Percentiles rank a stretch among this genome's conserved stretches.
phyloP scores from a whole-genome alignment of 2,797 vertebrate species.

The Halcyon badia region DNA sequence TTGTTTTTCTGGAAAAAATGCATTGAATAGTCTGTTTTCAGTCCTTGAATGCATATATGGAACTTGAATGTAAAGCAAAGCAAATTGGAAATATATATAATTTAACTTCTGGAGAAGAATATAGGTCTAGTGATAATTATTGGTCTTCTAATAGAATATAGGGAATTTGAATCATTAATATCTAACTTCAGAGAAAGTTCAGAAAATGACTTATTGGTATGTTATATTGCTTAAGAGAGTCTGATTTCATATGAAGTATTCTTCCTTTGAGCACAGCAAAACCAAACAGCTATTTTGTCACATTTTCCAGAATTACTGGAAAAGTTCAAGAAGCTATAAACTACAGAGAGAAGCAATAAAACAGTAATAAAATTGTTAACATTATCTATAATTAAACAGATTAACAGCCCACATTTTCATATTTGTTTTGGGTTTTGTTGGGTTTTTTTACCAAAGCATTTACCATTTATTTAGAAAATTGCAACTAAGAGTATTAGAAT shows the following conservation, averaged over 20 bases:
- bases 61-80: neutral
- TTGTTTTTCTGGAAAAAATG: neutral
- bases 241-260: neutral
- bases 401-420: neutral
- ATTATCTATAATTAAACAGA: slow-evolving; percentile 39
- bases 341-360: neutral
- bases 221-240: neutral
- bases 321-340: slow-evolving; percentile 19
- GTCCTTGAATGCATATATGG: neutral
- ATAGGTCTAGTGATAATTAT: neutral
- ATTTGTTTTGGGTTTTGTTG: neutral
- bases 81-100: neutral
- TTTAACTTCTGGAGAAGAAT: neutral
- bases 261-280: neutral
- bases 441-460: neutral
- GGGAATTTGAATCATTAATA: neutral
- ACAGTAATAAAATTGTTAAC: slow-evolving; percentile 16
- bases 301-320: neutral
- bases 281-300: neutral
- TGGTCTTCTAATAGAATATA: neutral
- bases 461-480: slow-evolving; percentile 19
- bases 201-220: neutral
- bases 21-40: neutral
- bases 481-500: neutral
- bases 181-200: neutral